Percentiles rank a stretch among this genome's conserved stretches.
These are phyloP conservation scores for Drosophila kohkoa DNA, from an alignment of 1,140 invertebrate genomes.

Conservation along the genomic window DNA sequence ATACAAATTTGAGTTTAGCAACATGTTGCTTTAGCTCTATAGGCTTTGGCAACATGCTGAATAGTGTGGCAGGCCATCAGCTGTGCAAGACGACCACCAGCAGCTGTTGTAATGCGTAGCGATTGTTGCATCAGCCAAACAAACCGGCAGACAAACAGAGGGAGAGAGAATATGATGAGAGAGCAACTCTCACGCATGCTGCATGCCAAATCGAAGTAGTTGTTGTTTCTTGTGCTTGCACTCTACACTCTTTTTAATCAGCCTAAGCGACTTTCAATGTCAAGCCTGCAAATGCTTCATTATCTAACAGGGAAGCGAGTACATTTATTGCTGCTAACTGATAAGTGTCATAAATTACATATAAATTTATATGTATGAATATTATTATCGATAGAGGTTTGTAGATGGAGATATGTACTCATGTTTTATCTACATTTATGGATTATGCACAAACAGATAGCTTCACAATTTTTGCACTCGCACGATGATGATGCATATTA, in stretches of 20 bases:
- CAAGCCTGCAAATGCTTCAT: neutral
- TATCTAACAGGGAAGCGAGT: neutral
- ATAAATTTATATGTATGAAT: too few species aligned
- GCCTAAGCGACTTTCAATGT: neutral
- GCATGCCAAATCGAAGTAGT: constrained; percentile 18
- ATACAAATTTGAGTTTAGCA: constrained; percentile 10
- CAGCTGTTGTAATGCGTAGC: constrained; percentile 63
- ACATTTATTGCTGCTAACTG: neutral
- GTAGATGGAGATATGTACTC: neutral
- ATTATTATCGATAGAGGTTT: neutral
- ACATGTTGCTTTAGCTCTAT: constrained; percentile 15
- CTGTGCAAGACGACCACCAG: constrained; percentile 30
- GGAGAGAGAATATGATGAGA: constrained; percentile 25
- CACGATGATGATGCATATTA: neutral
- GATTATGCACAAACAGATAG: neutral
- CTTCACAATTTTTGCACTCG: neutral
- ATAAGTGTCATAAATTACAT: neutral
- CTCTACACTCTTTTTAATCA: neutral
- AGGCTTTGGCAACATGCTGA: constrained; percentile 39
- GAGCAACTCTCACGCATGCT: constrained; percentile 43
- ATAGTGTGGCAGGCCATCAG: constrained; percentile 28
- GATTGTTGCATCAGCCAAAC: constrained; percentile 77
- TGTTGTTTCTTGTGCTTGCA: neutral
- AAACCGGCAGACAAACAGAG: constrained; percentile 36
- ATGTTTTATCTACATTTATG: neutral